Evolutionary conservation across 2,797 vertebrate genomes (phyloP).

Genomic region (Ceyx erithaca): DNA sequence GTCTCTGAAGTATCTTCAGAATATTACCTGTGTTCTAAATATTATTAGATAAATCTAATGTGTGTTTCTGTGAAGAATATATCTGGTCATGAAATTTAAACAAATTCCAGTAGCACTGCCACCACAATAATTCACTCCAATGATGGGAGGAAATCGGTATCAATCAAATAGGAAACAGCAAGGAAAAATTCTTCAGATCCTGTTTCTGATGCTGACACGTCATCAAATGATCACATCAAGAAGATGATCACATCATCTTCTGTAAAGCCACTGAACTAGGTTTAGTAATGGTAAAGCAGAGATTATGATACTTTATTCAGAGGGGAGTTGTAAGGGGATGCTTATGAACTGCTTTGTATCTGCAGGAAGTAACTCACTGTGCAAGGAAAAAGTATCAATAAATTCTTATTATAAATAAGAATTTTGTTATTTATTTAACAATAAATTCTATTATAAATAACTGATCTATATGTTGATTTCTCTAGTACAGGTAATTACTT

Average conservation of each 20-base stretch:
- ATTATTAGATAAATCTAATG: background rate
- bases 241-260: slow-evolving; percentile 28
- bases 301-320: background rate
- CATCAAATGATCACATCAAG: no score
- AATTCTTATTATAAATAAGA: background rate
- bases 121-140: slow-evolving; percentile 16
- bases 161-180: slow-evolving; percentile 3
- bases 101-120: background rate
- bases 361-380: slow-evolving; percentile 2
- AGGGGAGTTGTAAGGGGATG: background rate
- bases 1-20: background rate
- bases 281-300: slow-evolving; percentile 12
- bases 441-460: background rate
- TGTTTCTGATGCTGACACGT: background rate
- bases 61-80: background rate
- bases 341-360: background rate
- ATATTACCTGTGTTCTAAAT: background rate
- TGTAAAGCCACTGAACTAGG: background rate
- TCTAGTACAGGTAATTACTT: background rate
- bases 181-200: slow-evolving; percentile 34
- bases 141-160: slow-evolving; percentile 16
- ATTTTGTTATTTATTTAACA: no score
- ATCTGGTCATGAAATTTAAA: slow-evolving; percentile 22
- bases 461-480: slow-evolving; percentile 5
- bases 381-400: background rate